These are phyloP conservation scores for Aegithalos caudatus DNA, from an alignment of 2,113 vertebrate species.

Conservation along the genomic window DNA sequence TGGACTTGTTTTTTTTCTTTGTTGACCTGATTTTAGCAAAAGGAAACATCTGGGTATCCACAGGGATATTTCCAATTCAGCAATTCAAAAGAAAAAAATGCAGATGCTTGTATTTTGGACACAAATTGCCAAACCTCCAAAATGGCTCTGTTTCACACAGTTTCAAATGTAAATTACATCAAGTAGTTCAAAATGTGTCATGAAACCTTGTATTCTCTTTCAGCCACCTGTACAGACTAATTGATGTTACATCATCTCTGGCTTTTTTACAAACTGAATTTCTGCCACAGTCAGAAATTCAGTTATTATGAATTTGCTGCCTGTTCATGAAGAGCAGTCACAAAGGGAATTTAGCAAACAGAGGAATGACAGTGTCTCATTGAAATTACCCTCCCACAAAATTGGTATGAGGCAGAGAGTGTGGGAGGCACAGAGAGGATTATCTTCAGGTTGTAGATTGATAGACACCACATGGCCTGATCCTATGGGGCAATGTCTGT, in stretches of 20 bases:
- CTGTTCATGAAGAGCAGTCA: background rate
- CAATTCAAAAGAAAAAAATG: background rate
- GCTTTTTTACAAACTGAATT: background rate
- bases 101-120: background rate
- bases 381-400: slow-evolving; percentile 27
- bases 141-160: background rate
- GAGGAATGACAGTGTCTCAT: background rate
- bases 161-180: background rate
- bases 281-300: background rate
- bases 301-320: background rate
- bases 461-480: background rate
- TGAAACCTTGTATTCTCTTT: background rate
- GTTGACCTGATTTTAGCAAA: background rate
- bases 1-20: background rate
- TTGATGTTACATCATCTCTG: background rate
- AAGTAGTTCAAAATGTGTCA: background rate
- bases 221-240: background rate
- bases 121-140: background rate
- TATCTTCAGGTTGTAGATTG: background rate
- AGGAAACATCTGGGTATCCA: background rate
- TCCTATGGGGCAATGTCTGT: background rate
- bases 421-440: background rate
- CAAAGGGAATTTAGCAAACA: background rate
- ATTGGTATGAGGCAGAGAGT: background rate
- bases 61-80: background rate